Evolutionary conservation across 2,113 vertebrate genomes (phyloP), one percentile per base, ranked within the genome.

Genomic region (Plectropomus leopardus): DNA sequence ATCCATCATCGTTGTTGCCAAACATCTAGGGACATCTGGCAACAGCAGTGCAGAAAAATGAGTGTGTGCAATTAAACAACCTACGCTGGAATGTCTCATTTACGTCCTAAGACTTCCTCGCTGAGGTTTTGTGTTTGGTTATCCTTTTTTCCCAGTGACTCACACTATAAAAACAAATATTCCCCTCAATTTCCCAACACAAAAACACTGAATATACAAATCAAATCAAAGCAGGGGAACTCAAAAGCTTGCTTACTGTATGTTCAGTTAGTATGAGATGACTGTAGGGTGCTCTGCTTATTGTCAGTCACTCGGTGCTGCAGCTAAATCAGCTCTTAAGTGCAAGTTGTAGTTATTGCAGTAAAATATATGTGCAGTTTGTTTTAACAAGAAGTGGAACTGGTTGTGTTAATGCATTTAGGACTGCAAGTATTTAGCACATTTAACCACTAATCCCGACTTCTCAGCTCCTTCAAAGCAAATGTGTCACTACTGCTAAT

Each of bases 111-210:
- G 68, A 92, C 83, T 85, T 90, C 87, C 86, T 79, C 58, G 0
- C 79, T 80, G 83, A 78, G 85, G 84, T 85, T 89, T 86, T 79
- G 28, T 85, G 75, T 89, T 92, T 86, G 83, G 57, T 82, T 90
- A 32, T 68, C 40, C 45, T 73, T 63, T 63, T 75, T 75, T 61
- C 50, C 60, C 57, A 67, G 40, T 87, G 82, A 88, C 26, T 86
- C 83, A 72, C 17, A 10, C 60, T 72, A 48, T 17, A 63, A 83
- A 86, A 92, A 86, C 78, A 90, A 92, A 87, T 54, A 77, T 64
- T 54, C 4, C 7, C 10, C 45, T 60, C 21, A 60, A 57, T 85
- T 78, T 85, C 45, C 40, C 80, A 78, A 86, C 72, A 76, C 68
- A 69, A 75, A 61, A 83, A 84, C 78, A 73, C 15, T 50, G 83